These are phyloP conservation scores for Synanthedon vespiformis DNA, from an alignment of 2,888 invertebrate species.

Conservation along the genomic window DNA sequence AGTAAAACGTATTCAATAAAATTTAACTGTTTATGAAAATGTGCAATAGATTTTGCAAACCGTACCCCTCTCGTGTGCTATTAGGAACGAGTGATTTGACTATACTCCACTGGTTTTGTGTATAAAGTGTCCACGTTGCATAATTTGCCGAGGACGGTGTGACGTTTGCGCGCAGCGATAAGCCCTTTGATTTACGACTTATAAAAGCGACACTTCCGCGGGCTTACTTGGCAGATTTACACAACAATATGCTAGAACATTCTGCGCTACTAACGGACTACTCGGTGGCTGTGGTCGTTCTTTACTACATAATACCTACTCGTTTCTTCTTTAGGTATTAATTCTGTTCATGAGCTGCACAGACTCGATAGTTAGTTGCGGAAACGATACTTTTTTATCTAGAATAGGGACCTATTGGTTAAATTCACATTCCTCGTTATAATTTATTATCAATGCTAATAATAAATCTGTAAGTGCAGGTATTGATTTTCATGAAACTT, in stretches of 20 bases:
- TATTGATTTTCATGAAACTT: too few relatives aligned
- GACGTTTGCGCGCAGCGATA: conserved; percentile 41
- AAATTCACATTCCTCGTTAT: too few relatives aligned
- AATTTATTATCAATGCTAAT: too few relatives aligned
- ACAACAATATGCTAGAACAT: conserved; percentile 13
- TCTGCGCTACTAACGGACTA: conserved; percentile 8
- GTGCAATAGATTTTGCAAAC: too few relatives aligned
- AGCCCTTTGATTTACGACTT: conserved; percentile 58
- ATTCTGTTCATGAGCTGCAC: conserved; percentile 41
- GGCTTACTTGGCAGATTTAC: conserved; percentile 40
- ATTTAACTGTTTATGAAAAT: too few relatives aligned
- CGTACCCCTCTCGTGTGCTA: too few relatives aligned
- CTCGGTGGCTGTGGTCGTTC: conserved; percentile 13
- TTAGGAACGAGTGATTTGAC: neutral
- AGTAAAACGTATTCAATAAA: too few relatives aligned
- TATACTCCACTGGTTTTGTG: neutral
- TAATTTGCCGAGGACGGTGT: conserved; percentile 33
- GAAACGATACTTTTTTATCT: too few relatives aligned
- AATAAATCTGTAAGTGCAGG: too few relatives aligned
- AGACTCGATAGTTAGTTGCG: conserved; percentile 7
- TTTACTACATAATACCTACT: conserved; percentile 15
- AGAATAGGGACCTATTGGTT: too few relatives aligned
- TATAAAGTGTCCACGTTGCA: conserved; percentile 26
- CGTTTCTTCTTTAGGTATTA: conserved; percentile 31
- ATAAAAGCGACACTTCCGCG: conserved; percentile 56